Conservation (phyloP, 2,888 invertebrate species). For the Cerastis leucographa region DNA sequence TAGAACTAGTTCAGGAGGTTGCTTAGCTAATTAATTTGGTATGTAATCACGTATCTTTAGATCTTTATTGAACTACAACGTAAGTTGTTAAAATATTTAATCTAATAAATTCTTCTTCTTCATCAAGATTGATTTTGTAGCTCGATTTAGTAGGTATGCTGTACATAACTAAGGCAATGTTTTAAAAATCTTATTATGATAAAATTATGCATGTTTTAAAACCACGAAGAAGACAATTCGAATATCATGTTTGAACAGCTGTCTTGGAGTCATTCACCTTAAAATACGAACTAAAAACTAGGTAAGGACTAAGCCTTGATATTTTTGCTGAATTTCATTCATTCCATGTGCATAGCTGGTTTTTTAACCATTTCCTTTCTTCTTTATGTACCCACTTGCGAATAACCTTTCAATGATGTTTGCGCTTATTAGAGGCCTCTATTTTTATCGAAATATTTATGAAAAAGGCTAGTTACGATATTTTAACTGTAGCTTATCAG, state of each 20-base stretch:
- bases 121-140: not conserved
- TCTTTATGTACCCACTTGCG: not conserved
- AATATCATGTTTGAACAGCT: conserved; percentile 28
- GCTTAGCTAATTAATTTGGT: not conserved
- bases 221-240: not conserved
- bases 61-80: not conserved
- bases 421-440: too few species aligned
- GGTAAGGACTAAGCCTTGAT: not conserved
- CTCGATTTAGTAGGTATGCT: not conserved
- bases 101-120: not conserved
- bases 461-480: not conserved
- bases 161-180: not conserved
- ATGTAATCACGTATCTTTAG: not conserved
- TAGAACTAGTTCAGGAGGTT: not conserved
- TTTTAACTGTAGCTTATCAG: not conserved
- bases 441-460: not conserved
- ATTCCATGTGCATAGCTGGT: too few species aligned
- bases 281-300: not conserved
- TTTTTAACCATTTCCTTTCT: not conserved
- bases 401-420: not conserved
- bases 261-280: conserved; percentile 26
- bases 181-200: not conserved
- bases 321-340: not conserved
- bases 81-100: not conserved
- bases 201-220: conserved; percentile 11